Percentiles rank a stretch among this genome's conserved stretches.
Conservation (phyloP, 2,113 vertebrate genomes). For the Potamarius usumacintae region DNA sequence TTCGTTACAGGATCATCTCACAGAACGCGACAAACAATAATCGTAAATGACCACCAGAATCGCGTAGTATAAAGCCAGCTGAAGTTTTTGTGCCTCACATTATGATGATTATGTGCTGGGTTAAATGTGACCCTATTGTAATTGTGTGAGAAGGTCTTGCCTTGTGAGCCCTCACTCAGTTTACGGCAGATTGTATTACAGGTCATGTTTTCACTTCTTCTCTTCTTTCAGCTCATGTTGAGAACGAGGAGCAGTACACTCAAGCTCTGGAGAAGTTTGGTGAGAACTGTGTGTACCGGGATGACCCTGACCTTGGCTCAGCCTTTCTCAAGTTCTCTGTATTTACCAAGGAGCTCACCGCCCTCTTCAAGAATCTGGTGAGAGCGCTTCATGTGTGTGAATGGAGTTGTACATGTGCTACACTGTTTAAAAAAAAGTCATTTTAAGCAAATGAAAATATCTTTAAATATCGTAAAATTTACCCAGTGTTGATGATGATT, state of each 20-base stretch:
- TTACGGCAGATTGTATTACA: background rate
- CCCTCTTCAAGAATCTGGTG: constrained; percentile 99
- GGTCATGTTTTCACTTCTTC: constrained; percentile 13
- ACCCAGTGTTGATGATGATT: background rate
- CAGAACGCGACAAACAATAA: background rate
- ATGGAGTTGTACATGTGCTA: background rate
- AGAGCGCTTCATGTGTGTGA: constrained; percentile 55
- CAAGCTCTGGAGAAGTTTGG: constrained; percentile 98
- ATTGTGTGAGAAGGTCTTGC: background rate
- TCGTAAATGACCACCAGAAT: background rate
- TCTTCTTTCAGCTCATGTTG: constrained; percentile 85
- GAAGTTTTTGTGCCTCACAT: background rate
- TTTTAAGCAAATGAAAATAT: background rate
- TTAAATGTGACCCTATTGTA: background rate
- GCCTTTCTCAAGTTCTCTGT: constrained; percentile 98
- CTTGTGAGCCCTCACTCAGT: background rate
- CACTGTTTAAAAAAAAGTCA: background rate
- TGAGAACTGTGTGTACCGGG: constrained; percentile 95
- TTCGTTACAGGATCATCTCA: background rate
- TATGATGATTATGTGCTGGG: background rate
- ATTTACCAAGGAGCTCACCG: constrained; percentile 97
- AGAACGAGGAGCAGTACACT: constrained; percentile 98
- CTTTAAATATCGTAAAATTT: background rate
- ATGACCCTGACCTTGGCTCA: constrained; percentile 95
- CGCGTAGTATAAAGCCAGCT: background rate